Base-by-base conservation (phyloP, 2,113 vertebrate genomes). In the Herpetotheres cachinnans region DNA sequence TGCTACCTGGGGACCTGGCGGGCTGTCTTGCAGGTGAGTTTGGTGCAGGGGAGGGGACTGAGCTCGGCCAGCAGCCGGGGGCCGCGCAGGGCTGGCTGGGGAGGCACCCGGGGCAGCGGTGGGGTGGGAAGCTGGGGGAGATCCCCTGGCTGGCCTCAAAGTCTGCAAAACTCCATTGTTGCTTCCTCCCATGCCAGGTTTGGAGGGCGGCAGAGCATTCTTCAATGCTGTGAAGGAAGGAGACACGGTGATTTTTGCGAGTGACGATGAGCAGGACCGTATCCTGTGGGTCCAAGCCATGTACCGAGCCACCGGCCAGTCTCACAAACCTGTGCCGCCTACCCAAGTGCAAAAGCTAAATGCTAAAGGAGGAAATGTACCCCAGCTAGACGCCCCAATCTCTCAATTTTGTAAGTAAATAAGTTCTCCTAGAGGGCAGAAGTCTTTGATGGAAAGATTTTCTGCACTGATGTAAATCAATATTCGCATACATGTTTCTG, bases 331-430 rank as follows among this genome's bases (percentile, higher is more conserved):
- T 18, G 98, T 99, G 54, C 99, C 99, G 5, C 99, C 99, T 9
- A 99, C 99, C 59, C 99, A 99, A 98, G 99, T 99, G 94, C 99
- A 99, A 98, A 99, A 99, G 91, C 99, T 99, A 93, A 99, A 99
- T 36, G 99, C 99, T 70, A 99, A 99, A 97, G 99, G 99, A 90
- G 98, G 99, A 87, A 99, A 99, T 4, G 98, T 99, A 9, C 99
- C 99, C 42, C 99, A 99, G 98, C 98, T 99, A 29, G 99, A 99
- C 0, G 99, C 99, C 15, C 99, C 99, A 56, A 99, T 99, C 97
- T 99, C 99, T 71, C 99, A 99, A 98, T 99, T 99, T 98, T 99
- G 99, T 99, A 99, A 99, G 99, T 99, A 99, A 97, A 97, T 72
- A 84, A 80, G 87, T 89, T 95, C 74, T 97, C 91, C 86, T 96